A percentile compares a stretch with the other conserved stretches of the same genome.
Conservation (phyloP, 2,888 invertebrate species). For the Sphaeridia pumilis region DNA sequence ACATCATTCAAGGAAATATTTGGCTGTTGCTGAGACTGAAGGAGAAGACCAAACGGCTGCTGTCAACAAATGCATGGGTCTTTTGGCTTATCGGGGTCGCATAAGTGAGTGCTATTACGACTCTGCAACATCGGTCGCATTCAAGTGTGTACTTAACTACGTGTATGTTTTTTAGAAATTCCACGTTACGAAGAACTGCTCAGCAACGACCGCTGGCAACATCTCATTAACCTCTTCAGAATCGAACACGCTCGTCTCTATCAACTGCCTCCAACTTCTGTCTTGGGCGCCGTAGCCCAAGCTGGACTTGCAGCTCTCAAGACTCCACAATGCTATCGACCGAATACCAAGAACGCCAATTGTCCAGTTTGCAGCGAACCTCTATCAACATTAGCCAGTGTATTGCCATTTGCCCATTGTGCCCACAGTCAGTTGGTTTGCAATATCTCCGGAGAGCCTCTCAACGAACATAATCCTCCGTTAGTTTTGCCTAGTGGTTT, state of each 20-base stretch:
- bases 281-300: constrained; percentile 82
- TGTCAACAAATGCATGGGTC: constrained; percentile 89
- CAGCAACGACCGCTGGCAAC: constrained; percentile 63
- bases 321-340: constrained; percentile 55
- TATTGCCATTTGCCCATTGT: constrained; percentile 83
- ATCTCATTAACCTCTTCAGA: constrained; percentile 78
- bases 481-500: constrained; percentile 98
- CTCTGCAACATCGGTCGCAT: background rate
- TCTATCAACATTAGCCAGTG: constrained; percentile 70
- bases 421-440: constrained; percentile 92
- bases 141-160: background rate
- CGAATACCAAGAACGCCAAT: constrained; percentile 56
- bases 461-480: constrained; percentile 96
- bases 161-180: constrained; percentile 27
- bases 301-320: constrained; percentile 91
- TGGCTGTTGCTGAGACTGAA: constrained; percentile 73
- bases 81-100: constrained; percentile 80
- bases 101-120: constrained; percentile 46
- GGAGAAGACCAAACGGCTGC: constrained; percentile 50
- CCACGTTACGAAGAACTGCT: constrained; percentile 44
- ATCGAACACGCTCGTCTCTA: constrained; percentile 88
- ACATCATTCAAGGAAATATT: constrained; percentile 84
- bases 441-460: constrained; percentile 70
- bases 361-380: constrained; percentile 89
- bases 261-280: constrained; percentile 80